phyloP scores from a whole-genome alignment of 2,888 invertebrate species.

The Galerucella calmariensis region DNA sequence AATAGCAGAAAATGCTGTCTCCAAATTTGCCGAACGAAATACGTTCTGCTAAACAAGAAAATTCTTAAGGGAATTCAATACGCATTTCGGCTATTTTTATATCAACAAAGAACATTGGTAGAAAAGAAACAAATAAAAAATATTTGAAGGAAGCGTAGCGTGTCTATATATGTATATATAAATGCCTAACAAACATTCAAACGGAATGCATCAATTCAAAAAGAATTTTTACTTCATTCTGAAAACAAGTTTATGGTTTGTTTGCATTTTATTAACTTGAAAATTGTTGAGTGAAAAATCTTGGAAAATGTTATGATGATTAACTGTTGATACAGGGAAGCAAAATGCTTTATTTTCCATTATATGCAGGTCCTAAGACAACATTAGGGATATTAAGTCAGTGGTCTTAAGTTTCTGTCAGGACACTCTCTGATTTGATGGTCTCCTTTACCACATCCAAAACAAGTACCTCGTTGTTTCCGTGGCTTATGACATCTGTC shows the following conservation, averaged over 20 bases:
- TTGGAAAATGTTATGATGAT: background rate
- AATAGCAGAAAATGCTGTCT: background rate
- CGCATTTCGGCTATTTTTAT: slow-evolving; percentile 32
- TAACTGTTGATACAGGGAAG: background rate
- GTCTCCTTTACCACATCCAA: too few species aligned
- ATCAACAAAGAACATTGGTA: slow-evolving; percentile 42
- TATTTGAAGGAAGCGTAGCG: slow-evolving; percentile 35
- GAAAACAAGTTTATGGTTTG: background rate
- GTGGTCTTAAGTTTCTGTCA: too few species aligned
- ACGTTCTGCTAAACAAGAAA: slow-evolving; percentile 34
- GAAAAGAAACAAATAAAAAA: slow-evolving; percentile 47
- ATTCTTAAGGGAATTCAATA: slow-evolving; percentile 49
- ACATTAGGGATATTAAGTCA: too few species aligned
- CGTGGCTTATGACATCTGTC: too few species aligned
- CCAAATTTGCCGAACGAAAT: slow-evolving; percentile 2
- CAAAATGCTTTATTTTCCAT: too few species aligned
- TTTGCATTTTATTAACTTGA: background rate
- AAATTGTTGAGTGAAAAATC: background rate
- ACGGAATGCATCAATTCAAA: slow-evolving; percentile 35
- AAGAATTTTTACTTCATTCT: background rate
- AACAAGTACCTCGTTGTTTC: too few species aligned
- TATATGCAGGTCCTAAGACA: too few species aligned
- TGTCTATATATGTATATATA: slow-evolving; percentile 11
- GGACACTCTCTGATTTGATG: too few species aligned
- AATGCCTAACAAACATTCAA: slow-evolving; percentile 14